Evolutionary conservation across 1,140 invertebrate species (phyloP).

Genomic region (Periplaneta americana): DNA sequence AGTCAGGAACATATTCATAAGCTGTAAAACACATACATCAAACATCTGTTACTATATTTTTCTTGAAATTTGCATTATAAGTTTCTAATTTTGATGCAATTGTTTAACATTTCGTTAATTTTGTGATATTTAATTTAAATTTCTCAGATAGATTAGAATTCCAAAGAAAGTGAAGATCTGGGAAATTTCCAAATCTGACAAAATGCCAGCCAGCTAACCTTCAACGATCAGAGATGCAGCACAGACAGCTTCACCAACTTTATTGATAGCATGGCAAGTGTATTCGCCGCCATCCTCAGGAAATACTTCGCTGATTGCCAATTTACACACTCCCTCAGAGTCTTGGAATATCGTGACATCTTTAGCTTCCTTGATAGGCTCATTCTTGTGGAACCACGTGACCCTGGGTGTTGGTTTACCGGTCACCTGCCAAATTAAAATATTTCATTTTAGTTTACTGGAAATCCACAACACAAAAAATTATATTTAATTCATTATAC

Average conservation of each 20-base stretch:
- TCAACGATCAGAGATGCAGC: conserved; percentile 75
- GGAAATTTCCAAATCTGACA: background rate
- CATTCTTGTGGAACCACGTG: conserved; percentile 73
- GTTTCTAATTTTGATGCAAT: too few relatives aligned
- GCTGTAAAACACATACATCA: conserved; percentile 54
- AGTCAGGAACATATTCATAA: conserved; percentile 88
- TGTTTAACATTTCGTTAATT: too few relatives aligned
- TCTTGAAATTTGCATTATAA: background rate
- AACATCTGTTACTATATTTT: conserved; percentile 11
- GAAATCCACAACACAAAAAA: too few relatives aligned
- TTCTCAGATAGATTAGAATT: background rate
- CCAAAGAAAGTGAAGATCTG: background rate
- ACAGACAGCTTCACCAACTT: conserved; percentile 76
- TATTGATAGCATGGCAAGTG: conserved; percentile 76
- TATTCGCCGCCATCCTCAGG: conserved; percentile 90
- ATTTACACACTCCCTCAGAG: conserved; percentile 69
- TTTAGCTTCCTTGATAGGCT: conserved; percentile 67
- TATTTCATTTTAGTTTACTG: too few relatives aligned
- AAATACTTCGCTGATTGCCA: conserved; percentile 88
- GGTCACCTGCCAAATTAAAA: conserved; percentile 34
- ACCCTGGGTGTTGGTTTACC: conserved; percentile 80
- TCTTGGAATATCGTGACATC: conserved; percentile 72
- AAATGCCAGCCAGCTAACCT: conserved; percentile 49
- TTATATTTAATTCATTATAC: too few relatives aligned
- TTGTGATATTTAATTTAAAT: background rate